Evolutionary conservation across 2,797 vertebrate genomes (phyloP), one percentile per base, ranked within the genome.

Genomic region (Neopelma chrysocephalum): DNA sequence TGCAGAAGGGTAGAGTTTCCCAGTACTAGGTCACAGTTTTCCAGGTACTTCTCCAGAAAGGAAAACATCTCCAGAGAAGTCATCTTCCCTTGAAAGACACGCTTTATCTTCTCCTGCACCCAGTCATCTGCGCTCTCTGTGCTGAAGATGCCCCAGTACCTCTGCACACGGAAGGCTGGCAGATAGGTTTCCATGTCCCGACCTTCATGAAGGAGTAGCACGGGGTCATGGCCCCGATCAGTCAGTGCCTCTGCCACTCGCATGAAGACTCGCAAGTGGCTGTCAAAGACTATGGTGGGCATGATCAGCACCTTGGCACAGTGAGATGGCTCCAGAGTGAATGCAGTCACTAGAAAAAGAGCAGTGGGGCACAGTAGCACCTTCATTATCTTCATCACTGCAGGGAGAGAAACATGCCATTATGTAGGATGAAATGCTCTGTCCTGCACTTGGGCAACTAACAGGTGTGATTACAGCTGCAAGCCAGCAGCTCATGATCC

Each of bases 241-340:
- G 88, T 80, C 89, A 97, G 72, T 9, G 95, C 96, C 70, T 97
- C 95, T 45, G 97, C 97, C 87, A 97, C 93, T 6, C 94, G 58
- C 90, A 96, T 93, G 61, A 97, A 97, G 47, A 97, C 97, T 65
- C 93, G 61, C 61, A 97, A 82, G 50, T 97, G 97, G 83, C 97
- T 97, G 66, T 97, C 97, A 18, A 97, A 97, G 82, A 97, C 91
- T 56, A 97, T 43, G 27, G 97, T 96, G 60, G 97, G 97, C 93
- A 97, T 93, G 36, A 97, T 89, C 75, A 97, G 72, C 84, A 97
- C 93, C 75, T 97, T 97, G 80, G 97, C 97, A 61, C 94, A 87
- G 32, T 38, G 40, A 72, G 60, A 92, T 11, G 81, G 47, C 57
- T 93, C 87, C 71, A 53, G 61, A 53, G 19, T 56, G 45, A 87